These are phyloP conservation scores for Potorous gilbertii DNA, from an alignment of 2,797 vertebrate species.

Conservation along the genomic window DNA sequence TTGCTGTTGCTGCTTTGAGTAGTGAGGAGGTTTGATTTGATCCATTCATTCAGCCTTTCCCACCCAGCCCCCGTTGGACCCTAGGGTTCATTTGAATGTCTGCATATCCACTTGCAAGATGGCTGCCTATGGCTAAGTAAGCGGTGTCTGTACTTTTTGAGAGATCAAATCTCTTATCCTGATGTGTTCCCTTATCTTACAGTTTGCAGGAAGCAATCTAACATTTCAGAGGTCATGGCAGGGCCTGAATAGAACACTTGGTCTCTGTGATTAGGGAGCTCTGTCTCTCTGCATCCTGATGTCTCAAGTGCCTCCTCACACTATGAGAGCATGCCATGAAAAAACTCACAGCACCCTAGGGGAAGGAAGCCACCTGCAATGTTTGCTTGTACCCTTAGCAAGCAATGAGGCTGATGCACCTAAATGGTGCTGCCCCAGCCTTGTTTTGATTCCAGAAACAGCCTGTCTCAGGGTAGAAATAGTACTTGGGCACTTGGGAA, in stretches of 20 bases:
- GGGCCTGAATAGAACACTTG: not conserved
- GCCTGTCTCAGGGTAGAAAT: not conserved
- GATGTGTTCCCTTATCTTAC: not conserved
- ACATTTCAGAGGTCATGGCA: not conserved
- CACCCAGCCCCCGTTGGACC: not conserved
- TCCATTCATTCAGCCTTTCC: not conserved
- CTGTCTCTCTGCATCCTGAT: not conserved
- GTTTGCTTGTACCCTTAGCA: not conserved
- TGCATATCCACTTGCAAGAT: not conserved
- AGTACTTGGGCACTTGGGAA: not conserved
- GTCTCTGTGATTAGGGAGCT: not conserved
- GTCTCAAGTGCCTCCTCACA: not conserved
- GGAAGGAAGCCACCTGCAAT: not conserved
- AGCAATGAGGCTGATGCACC: not conserved
- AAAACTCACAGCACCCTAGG: not conserved
- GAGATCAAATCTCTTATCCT: constrained; percentile 5
- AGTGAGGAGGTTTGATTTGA: not conserved
- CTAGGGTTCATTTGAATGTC: not conserved
- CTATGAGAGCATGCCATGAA: not conserved
- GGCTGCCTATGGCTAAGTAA: not conserved
- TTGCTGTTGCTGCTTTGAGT: not conserved
- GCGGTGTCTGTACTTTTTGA: not conserved
- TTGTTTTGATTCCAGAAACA: constrained; percentile 23
- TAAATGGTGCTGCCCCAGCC: not conserved
- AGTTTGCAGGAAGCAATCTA: not conserved